Evolutionary conservation across 2,888 invertebrate genomes (phyloP).

Genomic region (Sacculina carcini): DNA sequence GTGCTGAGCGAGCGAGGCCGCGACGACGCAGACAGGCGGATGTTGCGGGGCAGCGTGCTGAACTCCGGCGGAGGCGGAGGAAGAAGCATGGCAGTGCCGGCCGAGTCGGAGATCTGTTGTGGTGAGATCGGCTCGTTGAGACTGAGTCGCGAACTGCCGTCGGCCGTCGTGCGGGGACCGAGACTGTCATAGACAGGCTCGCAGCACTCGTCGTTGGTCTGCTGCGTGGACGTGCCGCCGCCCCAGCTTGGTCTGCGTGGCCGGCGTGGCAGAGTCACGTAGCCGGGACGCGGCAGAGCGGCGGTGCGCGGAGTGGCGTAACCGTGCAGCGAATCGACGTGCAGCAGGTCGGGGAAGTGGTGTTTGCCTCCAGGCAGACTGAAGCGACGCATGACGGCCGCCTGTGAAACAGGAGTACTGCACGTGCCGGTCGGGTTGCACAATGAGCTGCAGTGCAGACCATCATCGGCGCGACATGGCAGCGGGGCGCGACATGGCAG

Average conservation of each 20-base stretch:
- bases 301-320: slow-evolving; percentile 1
- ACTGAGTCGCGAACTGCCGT: slow-evolving; percentile 51
- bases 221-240: slow-evolving; percentile 11
- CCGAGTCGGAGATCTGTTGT: no score
- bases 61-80: slow-evolving; percentile 6
- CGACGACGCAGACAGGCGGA: neutral
- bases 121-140: slow-evolving; percentile 33
- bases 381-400: slow-evolving; percentile 11
- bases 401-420: slow-evolving; percentile 11
- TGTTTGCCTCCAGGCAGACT: slow-evolving; percentile 8
- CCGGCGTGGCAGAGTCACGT: slow-evolving; percentile 15
- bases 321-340: neutral
- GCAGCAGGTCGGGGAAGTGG: slow-evolving; percentile 8
- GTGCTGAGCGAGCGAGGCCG: neutral
- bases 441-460: slow-evolving; percentile 19
- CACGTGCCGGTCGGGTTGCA: slow-evolving; percentile 8
- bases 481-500: slow-evolving; percentile 13
- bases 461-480: slow-evolving; percentile 16
- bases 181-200: slow-evolving; percentile 62
- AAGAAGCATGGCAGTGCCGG: slow-evolving; percentile 7
- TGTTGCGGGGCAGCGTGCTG: neutral
- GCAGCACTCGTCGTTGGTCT: slow-evolving; percentile 15
- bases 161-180: slow-evolving; percentile 64
- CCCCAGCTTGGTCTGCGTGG: slow-evolving; percentile 18
- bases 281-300: slow-evolving; percentile 13